These are phyloP conservation scores for Drosophila flavopinicola DNA, from an alignment of 2,888 invertebrate species.

Conservation along the genomic window DNA sequence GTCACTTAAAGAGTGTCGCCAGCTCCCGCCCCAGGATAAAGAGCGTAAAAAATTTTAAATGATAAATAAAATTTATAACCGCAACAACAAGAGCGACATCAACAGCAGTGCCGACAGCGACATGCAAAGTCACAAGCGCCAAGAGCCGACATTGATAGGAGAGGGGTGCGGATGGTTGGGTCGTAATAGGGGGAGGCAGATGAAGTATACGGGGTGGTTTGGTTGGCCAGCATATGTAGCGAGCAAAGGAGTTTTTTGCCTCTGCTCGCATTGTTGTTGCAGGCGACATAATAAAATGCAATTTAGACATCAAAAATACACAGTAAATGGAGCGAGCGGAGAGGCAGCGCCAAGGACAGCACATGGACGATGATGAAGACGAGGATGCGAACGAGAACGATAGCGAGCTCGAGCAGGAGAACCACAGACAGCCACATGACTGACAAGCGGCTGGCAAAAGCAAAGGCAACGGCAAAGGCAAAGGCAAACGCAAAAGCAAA, in stretches of 20 bases:
- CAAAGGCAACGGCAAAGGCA: conserved; percentile 43
- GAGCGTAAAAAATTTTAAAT: conserved; percentile 79
- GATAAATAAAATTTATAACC: conserved; percentile 81
- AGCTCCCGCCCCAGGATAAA: conserved; percentile 57
- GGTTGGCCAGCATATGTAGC: conserved; percentile 62
- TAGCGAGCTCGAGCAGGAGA: conserved; percentile 18
- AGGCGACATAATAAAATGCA: conserved; percentile 80
- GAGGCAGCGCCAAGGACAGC: conserved; percentile 35
- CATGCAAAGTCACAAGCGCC: conserved; percentile 34
- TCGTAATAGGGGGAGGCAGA: conserved; percentile 3
- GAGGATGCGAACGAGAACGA: background rate
- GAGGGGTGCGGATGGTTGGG: background rate
- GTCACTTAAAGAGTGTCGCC: conserved; percentile 74
- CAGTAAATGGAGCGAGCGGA: conserved; percentile 72
- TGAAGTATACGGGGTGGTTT: background rate
- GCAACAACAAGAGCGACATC: conserved; percentile 67
- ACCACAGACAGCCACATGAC: conserved; percentile 64
- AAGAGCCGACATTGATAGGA: conserved; percentile 38
- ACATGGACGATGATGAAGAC: conserved; percentile 14
- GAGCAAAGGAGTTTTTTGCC: conserved; percentile 36
- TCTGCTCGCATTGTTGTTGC: conserved; percentile 51
- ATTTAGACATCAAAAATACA: conserved; percentile 81
- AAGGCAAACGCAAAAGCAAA: conserved; percentile 31
- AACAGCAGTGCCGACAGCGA: conserved; percentile 41
- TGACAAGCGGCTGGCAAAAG: conserved; percentile 60